Evolutionary conservation across 2,888 invertebrate genomes (phyloP).

Genomic region (Muscina levida): DNA sequence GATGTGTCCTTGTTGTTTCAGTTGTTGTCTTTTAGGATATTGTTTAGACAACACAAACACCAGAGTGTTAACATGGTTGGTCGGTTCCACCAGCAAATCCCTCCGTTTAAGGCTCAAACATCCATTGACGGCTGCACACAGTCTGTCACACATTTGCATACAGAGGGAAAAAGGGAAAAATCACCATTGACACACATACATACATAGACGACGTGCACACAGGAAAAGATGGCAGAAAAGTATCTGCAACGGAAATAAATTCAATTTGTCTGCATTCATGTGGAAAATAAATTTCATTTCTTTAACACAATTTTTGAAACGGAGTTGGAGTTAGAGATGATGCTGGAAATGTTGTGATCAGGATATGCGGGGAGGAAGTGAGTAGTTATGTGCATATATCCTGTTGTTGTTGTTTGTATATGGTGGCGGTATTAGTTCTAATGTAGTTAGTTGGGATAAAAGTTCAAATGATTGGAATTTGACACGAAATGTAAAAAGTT

Average conservation of each 20-base stretch:
- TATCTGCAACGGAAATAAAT: slow-evolving; percentile 62
- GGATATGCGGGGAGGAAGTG: no score
- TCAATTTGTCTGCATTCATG: slow-evolving; percentile 61
- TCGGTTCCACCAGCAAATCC: not conserved
- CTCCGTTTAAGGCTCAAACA: not conserved
- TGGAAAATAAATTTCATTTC: slow-evolving; percentile 53
- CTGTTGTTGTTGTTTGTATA: no score
- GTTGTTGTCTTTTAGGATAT: slow-evolving; percentile 17
- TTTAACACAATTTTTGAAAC: slow-evolving; percentile 2
- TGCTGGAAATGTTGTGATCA: not conserved
- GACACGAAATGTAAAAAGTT: no score
- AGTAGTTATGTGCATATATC: no score
- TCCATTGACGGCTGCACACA: slow-evolving; percentile 26
- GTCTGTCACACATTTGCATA: not conserved
- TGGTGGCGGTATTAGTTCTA: not conserved
- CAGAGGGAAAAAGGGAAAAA: not conserved
- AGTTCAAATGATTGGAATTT: slow-evolving; percentile 16
- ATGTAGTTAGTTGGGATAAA: slow-evolving; percentile 1
- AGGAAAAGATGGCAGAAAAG: slow-evolving; percentile 18
- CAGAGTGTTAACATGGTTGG: slow-evolving; percentile 23
- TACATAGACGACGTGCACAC: not conserved
- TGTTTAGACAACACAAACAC: slow-evolving; percentile 33
- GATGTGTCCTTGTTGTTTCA: not conserved
- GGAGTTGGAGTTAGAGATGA: not conserved
- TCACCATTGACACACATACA: not conserved